Evolutionary conservation across 2,113 vertebrate genomes (phyloP), one percentile per base, ranked within the genome.

Genomic region (Oxyruncus cristatus): DNA sequence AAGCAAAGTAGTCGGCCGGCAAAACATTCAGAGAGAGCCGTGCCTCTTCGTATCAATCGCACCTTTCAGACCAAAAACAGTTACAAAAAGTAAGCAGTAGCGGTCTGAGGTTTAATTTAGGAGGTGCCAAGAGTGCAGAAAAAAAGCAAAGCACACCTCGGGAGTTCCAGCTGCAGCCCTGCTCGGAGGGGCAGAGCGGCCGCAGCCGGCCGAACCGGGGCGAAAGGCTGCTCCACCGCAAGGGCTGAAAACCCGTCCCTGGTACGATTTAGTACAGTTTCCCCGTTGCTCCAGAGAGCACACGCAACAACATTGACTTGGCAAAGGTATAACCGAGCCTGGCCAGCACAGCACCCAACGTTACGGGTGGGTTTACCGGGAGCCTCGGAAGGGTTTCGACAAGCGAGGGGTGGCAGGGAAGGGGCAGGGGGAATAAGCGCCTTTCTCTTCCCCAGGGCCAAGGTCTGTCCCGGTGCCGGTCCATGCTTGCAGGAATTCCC

Each of bases 21-120:
- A 9, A 21, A 88, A 55, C 30, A 3, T 14, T 73, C 50, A 24
- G 74, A 47, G 46, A 30, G 39, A 66, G 82, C 2, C 0, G 27
- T 71, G 74, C 49, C 80, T 79, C 62, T 85, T 41, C 44, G 49
- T 50, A 67, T 77, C 65, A 46, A 9, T 32, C 67, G 28, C 52
- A 24, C 37, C 3, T 58, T 91, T 63, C 68, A 59, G 73, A 77
- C 76, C 72, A 63, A 89, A 93, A 82, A 81, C 30, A 35, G 61
- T 47, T 89, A 63, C 2, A 19, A 58, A 79, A 80, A 96, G 79
- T 53, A 50, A 92, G 76, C 52, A 16, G 56, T 24, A 18, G 85
- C 65, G 47, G 94, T 85, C 67, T 81, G 89, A 35, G 63, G 67
- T 80, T 92, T 73, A 70, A 71, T 94, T 88, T 92, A 88, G 85